A percentile compares a stretch with the other conserved stretches of the same genome.
phyloP scores from a whole-genome alignment of 53 echinoderm and acorn worm species.

The Holothuria leucospilota region DNA sequence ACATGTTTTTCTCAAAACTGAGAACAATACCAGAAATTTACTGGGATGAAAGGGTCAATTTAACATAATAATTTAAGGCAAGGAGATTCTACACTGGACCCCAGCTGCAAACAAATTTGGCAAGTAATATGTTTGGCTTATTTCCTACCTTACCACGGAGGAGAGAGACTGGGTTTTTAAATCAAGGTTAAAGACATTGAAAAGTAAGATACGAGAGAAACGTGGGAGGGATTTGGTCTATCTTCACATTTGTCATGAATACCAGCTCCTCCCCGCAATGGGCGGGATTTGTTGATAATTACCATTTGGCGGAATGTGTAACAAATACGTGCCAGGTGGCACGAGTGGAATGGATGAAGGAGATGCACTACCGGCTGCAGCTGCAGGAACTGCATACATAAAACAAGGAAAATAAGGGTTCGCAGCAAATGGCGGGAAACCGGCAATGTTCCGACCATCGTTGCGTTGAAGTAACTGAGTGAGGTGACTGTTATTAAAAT shows the following conservation, averaged over 20 bases:
- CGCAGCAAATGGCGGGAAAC: background rate
- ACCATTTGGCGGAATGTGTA: constrained; percentile 45
- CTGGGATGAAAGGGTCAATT: too few relatives aligned
- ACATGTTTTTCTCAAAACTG: too few relatives aligned
- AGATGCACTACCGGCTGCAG: background rate
- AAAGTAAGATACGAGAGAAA: too few relatives aligned
- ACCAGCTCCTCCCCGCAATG: constrained; percentile 23
- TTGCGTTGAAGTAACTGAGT: constrained; percentile 43
- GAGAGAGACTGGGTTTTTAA: too few relatives aligned
- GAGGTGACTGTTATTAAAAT: constrained; percentile 16
- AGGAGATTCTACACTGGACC: too few relatives aligned
- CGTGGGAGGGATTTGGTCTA: too few relatives aligned
- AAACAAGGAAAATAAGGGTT: constrained; percentile 46
- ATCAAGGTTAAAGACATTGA: too few relatives aligned
- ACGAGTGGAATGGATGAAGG: constrained; percentile 8
- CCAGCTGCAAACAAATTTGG: too few relatives aligned
- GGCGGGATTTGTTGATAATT: constrained; percentile 34
- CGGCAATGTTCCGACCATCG: constrained; percentile 35
- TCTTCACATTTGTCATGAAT: constrained; percentile 14
- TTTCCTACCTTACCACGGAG: too few relatives aligned
- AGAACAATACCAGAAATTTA: too few relatives aligned
- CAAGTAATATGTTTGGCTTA: too few relatives aligned
- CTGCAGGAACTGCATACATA: constrained; percentile 25
- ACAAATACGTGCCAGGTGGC: constrained; percentile 30
- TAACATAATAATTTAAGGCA: too few relatives aligned